Conservation (phyloP, 2,888 invertebrate species). For the Heliconius ismenius region DNA sequence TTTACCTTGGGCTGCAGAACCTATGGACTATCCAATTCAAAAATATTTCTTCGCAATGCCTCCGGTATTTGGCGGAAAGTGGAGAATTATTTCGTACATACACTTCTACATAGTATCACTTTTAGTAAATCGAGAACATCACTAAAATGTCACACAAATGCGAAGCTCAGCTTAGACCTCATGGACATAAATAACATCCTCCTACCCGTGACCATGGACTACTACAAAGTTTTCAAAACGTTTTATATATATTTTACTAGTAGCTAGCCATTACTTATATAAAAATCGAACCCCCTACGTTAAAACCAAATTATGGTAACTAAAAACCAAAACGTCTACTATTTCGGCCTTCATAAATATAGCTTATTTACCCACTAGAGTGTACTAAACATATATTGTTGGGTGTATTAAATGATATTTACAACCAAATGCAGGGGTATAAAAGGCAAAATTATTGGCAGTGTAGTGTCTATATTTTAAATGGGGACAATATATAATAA, state of each 20-base stretch:
- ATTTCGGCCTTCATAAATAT: constrained; percentile 4
- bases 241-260: neutral
- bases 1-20: too few relatives aligned
- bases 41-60: too few relatives aligned
- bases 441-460: constrained; percentile 17
- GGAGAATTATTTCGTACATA: too few relatives aligned
- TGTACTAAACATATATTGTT: constrained; percentile 20
- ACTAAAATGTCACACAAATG: too few relatives aligned
- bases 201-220: too few relatives aligned
- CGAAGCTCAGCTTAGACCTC: too few relatives aligned
- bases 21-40: too few relatives aligned
- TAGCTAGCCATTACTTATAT: neutral
- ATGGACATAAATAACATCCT: too few relatives aligned
- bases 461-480: constrained; percentile 13
- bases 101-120: too few relatives aligned
- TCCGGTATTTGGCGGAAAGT: too few relatives aligned
- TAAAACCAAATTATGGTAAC: neutral
- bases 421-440: constrained; percentile 5
- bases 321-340: neutral
- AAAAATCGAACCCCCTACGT: neutral
- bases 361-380: constrained; percentile 19
- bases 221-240: too few relatives aligned
- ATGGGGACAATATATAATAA: neutral
- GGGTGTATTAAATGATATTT: constrained; percentile 20
- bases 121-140: too few relatives aligned